These are phyloP conservation scores for Anneissia japonica DNA, from an alignment of 35 echinoderm and acorn worm genomes.

Conservation along the genomic window DNA sequence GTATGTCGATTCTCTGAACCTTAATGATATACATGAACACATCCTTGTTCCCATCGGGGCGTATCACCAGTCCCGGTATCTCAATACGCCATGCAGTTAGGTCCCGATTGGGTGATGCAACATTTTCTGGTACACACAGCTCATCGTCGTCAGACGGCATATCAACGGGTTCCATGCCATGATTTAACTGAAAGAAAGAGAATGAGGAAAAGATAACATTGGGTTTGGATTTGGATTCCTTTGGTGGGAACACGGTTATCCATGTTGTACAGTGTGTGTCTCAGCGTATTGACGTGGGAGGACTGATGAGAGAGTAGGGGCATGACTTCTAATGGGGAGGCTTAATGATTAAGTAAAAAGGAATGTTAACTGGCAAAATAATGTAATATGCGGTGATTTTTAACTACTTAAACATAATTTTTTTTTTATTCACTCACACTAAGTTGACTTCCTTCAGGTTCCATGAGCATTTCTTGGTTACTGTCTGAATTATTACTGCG, in stretches of 20 bases:
- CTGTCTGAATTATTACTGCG: conserved; percentile 47
- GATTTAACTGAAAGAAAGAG: background rate
- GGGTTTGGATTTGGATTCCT: background rate
- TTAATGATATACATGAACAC: conserved; percentile 69
- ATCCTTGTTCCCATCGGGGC: conserved; percentile 54
- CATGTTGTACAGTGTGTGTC: too few relatives aligned
- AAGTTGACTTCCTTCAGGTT: background rate
- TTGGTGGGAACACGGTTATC: background rate
- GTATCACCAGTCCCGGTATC: conserved; percentile 55
- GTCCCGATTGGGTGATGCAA: conserved; percentile 73
- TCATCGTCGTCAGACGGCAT: background rate
- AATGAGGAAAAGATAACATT: background rate
- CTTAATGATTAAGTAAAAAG: too few relatives aligned
- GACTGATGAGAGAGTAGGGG: too few relatives aligned
- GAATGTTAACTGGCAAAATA: too few relatives aligned
- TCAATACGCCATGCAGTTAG: conserved; percentile 82
- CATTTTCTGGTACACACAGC: background rate
- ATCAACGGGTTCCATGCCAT: background rate
- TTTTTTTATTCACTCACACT: background rate
- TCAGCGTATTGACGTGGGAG: too few relatives aligned
- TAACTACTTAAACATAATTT: too few relatives aligned
- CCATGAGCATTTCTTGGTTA: background rate
- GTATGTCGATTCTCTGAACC: conserved; percentile 80
- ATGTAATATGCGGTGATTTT: too few relatives aligned
- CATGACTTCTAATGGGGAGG: too few relatives aligned